Evolutionary conservation across 2,888 invertebrate species (phyloP), one percentile per base, ranked within the genome.

Genomic region (Drosophila subsilvestris): DNA sequence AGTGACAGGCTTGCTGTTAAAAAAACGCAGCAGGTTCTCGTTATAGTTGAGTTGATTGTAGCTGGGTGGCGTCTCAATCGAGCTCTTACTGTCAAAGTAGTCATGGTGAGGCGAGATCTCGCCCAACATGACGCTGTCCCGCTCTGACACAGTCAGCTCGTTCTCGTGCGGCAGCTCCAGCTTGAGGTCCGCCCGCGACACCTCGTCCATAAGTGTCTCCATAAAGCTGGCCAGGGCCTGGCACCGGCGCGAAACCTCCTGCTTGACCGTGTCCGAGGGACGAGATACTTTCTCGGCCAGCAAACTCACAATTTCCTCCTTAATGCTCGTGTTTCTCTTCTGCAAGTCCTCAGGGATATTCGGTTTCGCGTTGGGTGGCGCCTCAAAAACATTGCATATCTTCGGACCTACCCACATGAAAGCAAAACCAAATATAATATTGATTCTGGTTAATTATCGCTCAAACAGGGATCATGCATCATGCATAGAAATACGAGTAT

Each of bases 41-140:
- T 96, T 96, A 90, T 96, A 97, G 91, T 97, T 98, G 8, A 97
- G 93, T 89, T 96, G 97, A 86, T 95, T 96, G 93, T 97, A 97
- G 88, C 96, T 97, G 8, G 96, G 95, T 0, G 95, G 96, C 0
- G 96, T 96, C 86, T 95, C 96, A 0, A 95, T 95, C 27, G 96
- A 96, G 12, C 96, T 95, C 91, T 96, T 96, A 91, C 96, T 95
- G 83, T 96, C 96, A 82, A 94, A 95, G 90, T 95, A 95, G 60
- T 96, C 96, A 84, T 96, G 96, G 90, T 97, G 96, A 0, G 97
- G 97, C 1, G 97, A 97, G 80, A 97, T 96, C 88, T 95, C 96
- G 7, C 97, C 96, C 12, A 97, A 93, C 95, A 97, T 96, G 22
- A 96, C 95, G 1, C 96, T 96, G 90, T 95, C 96, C 29, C 95